These are phyloP conservation scores for Lepidocyrtinus sp. DNA, from an alignment of 2,888 invertebrate species.

Conservation along the genomic window DNA sequence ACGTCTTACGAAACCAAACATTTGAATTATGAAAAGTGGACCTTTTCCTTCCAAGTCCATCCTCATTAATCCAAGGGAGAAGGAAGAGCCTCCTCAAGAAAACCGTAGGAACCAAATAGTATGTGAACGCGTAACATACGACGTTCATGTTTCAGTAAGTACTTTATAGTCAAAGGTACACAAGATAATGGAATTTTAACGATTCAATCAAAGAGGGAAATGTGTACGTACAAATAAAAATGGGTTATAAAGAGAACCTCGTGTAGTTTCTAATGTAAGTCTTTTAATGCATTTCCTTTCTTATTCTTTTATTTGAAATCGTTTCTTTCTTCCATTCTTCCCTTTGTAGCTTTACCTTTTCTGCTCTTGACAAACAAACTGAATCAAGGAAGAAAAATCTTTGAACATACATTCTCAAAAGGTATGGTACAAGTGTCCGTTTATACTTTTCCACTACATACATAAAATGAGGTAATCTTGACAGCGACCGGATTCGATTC, in stretches of 20 bases:
- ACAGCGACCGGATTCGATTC: constrained; percentile 57
- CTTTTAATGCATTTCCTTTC: background rate
- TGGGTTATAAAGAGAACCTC: background rate
- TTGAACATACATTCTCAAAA: background rate
- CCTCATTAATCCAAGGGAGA: too few relatives aligned
- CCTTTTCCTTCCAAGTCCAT: too few relatives aligned
- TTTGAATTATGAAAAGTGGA: too few relatives aligned
- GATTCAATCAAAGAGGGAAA: constrained; percentile 33
- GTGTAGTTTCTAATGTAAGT: constrained; percentile 1
- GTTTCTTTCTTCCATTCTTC: background rate
- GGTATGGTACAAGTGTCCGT: background rate
- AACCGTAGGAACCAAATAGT: too few relatives aligned
- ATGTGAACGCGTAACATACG: too few relatives aligned
- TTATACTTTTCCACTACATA: background rate
- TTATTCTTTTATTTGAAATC: background rate
- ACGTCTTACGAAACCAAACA: too few relatives aligned
- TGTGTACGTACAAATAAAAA: constrained; percentile 1
- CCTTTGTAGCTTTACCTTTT: background rate
- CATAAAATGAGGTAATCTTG: constrained; percentile 52
- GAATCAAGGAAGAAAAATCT: constrained; percentile 10
- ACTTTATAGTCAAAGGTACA: constrained; percentile 45
- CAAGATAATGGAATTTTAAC: constrained; percentile 35
- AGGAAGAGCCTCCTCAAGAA: too few relatives aligned
- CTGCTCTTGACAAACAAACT: constrained; percentile 12
- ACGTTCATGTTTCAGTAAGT: too few relatives aligned